These are phyloP conservation scores for Periphyllus acericola DNA, from an alignment of 2,888 invertebrate species.

Conservation along the genomic window DNA sequence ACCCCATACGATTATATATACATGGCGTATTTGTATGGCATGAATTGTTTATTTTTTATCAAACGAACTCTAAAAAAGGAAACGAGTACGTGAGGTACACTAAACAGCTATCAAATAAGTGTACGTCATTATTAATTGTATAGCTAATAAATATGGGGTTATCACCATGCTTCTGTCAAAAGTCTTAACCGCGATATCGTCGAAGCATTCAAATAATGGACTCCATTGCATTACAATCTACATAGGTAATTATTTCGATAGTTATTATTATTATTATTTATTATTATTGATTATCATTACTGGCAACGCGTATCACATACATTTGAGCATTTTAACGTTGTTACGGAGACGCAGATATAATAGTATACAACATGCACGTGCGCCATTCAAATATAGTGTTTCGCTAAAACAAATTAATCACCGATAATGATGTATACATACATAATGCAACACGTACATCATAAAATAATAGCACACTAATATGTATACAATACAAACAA, in stretches of 20 bases:
- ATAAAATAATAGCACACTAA: neutral
- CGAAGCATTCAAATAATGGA: neutral
- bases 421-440: neutral
- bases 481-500: neutral
- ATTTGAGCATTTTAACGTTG: neutral
- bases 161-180: conserved; percentile 20
- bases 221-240: neutral
- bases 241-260: too few relatives aligned
- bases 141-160: conserved; percentile 41
- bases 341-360: neutral
- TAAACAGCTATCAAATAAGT: conserved; percentile 30
- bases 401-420: neutral
- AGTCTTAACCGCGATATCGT: conserved; percentile 13
- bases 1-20: neutral
- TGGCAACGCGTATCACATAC: neutral
- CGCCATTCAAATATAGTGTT: neutral
- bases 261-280: neutral
- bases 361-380: neutral
- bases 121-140: conserved; percentile 30
- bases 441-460: neutral
- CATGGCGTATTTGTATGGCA: neutral
- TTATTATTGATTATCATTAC: conserved; percentile 1
- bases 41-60: neutral
- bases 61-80: conserved; percentile 11
- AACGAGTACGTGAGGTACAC: conserved; percentile 39